Conservation (phyloP, 2,888 invertebrate species). For the Sarcophaga rosellei region DNA sequence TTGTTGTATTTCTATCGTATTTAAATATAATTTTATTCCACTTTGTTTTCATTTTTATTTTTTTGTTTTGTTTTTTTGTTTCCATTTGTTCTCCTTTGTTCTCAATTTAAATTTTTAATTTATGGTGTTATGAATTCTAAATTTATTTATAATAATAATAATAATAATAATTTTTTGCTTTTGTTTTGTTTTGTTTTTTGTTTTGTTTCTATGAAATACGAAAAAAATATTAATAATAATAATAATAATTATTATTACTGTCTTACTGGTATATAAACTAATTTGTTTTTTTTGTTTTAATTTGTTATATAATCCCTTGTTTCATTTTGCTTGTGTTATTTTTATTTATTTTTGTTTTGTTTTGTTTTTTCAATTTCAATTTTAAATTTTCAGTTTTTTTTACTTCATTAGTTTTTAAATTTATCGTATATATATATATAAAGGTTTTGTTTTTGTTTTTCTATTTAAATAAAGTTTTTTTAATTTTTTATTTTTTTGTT, state of each 20-base stretch:
- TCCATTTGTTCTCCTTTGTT: constrained; percentile 66
- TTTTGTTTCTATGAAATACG: constrained; percentile 59
- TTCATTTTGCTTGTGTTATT: constrained; percentile 78
- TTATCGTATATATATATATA: not conserved
- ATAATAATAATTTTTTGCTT: constrained; percentile 31
- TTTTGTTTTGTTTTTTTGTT: constrained; percentile 49
- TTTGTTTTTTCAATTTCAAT: constrained; percentile 58
- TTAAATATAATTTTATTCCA: constrained; percentile 29
- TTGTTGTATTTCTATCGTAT: constrained; percentile 39
- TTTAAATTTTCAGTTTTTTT: constrained; percentile 32
- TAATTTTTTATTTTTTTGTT: too few relatives aligned
- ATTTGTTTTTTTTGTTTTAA: constrained; percentile 32
- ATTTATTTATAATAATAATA: not conserved
- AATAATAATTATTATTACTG: too few relatives aligned
- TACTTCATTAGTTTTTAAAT: constrained; percentile 12
- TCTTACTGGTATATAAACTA: too few relatives aligned
- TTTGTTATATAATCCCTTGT: constrained; percentile 80
- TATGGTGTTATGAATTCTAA: constrained; percentile 66
- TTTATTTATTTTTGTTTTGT: constrained; percentile 72
- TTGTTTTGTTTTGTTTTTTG: constrained; percentile 33
- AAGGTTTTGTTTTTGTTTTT: not conserved
- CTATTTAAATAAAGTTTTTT: not conserved
- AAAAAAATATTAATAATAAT: constrained; percentile 51
- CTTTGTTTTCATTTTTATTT: constrained; percentile 25
- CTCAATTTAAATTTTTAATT: constrained; percentile 66